Base-by-base conservation (phyloP, 2,113 vertebrate genomes). In the Pachyramphus minor region DNA sequence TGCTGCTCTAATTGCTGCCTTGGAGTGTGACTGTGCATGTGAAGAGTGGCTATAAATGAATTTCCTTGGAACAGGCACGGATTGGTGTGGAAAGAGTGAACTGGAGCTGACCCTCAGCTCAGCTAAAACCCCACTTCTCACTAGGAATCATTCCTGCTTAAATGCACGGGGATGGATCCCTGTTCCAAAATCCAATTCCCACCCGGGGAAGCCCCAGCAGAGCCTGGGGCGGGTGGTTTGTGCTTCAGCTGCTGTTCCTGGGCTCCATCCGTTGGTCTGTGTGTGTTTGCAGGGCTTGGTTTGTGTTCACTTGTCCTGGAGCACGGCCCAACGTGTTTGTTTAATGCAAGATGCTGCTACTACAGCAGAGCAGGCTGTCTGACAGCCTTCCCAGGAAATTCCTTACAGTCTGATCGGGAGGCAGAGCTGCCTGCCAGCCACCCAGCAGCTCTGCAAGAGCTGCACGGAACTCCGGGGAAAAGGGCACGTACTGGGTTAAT, bases 401-500 rank as follows among this genome's bases (percentile, higher is more conserved):
- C 86, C 76, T 69, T 30, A 1, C 78, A 18, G 91, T 87, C 75
- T 50, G 23, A 7, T 77, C 31, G 85, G 80, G 86, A 86, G 56
- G 76, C 66, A 37, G 85, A 72, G 49, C 73, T 30, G 67, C 3
- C 90, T 94, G 93, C 87, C 78, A 69, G 76, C 14, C 42, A 71
- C 6, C 50, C 49, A 28, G 81, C 41, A 45, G 55, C 82, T 77
- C 27, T 77, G 85, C 45, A 12, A 9, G 5, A 23, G 81, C 85
- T 66, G 41, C 33, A 3, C 1, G 24, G 12, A 41, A 5, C 79
- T 8, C 5, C 47, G 47, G 44, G 62, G 63, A 0, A 60, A 76
- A 69, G 95, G 78, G 84, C 71, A 30, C n/a, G 81, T 55, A 95
- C 64, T 62, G 90, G 87, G 95, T 96, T 96, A 95, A 96, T 62